Percentiles rank a stretch among this genome's conserved stretches.
These are phyloP conservation scores for Thereuonema tuberculata DNA, from an alignment of 1,140 invertebrate genomes.

Conservation along the genomic window DNA sequence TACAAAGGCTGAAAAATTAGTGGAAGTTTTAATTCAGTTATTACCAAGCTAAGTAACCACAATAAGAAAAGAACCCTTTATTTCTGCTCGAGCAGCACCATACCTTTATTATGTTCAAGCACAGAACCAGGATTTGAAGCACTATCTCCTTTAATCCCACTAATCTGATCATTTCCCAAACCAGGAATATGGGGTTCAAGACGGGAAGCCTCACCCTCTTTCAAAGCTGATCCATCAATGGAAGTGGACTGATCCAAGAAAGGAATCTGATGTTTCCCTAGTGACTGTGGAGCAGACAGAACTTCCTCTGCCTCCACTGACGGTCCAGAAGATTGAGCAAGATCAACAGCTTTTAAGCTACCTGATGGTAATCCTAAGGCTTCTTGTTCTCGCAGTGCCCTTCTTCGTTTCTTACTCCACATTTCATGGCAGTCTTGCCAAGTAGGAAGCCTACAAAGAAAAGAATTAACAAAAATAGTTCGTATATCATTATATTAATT, in stretches of 20 bases:
- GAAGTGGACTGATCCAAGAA: background rate
- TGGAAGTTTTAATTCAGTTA: too few species aligned
- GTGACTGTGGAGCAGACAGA: background rate
- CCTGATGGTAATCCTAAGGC: background rate
- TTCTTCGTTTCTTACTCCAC: slow-evolving; percentile 86
- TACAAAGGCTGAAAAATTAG: too few species aligned
- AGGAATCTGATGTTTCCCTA: background rate
- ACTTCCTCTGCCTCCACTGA: background rate
- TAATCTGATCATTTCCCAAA: background rate
- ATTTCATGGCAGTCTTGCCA: slow-evolving; percentile 99
- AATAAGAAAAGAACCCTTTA: background rate
- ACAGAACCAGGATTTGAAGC: too few species aligned
- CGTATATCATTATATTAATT: slow-evolving; percentile 5
- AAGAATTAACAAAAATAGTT: too few species aligned
- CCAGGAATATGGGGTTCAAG: background rate
- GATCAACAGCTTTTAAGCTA: background rate
- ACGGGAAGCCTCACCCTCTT: background rate
- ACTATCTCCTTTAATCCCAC: background rate
- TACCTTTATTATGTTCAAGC: background rate
- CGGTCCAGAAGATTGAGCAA: background rate
- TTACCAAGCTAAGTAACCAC: background rate
- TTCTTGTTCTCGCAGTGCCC: slow-evolving; percentile 62
- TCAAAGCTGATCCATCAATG: background rate
- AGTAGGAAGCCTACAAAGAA: slow-evolving; percentile 59
- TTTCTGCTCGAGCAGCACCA: background rate